Conservation (phyloP, 1,140 invertebrate genomes). For the Helicoverpa armigera region DNA sequence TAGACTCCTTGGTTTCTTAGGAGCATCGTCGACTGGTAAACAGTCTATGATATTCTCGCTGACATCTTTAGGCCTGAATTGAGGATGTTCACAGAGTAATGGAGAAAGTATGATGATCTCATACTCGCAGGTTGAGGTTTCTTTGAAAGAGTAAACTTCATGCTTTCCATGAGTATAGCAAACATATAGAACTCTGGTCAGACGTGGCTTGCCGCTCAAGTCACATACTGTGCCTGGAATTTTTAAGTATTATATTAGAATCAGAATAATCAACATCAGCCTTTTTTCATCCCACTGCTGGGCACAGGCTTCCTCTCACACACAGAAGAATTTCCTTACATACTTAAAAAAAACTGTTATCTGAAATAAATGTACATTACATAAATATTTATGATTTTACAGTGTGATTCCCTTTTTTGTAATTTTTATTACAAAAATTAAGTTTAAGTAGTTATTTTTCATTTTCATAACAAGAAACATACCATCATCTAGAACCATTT, state of each 20-base stretch:
- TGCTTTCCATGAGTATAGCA: constrained; percentile 95
- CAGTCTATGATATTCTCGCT: constrained; percentile 95
- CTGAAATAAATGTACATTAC: no score
- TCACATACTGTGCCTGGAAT: constrained; percentile 94
- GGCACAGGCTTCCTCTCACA: no score
- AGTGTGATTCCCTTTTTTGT: no score
- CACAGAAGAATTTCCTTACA: no score
- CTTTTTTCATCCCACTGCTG: no score
- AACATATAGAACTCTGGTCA: constrained; percentile 93
- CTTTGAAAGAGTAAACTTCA: constrained; percentile 97
- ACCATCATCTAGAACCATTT: constrained; percentile 92
- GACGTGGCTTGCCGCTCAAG: constrained; percentile 93
- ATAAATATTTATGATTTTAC: no score
- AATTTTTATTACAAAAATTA: no score
- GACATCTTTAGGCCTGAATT: constrained; percentile 94
- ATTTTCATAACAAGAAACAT: constrained; percentile 47
- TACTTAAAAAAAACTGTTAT: no score
- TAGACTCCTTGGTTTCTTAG: constrained; percentile 92
- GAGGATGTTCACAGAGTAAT: constrained; percentile 94
- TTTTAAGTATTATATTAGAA: constrained; percentile 13
- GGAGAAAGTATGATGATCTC: constrained; percentile 95
- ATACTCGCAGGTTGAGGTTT: constrained; percentile 97
- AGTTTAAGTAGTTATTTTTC: no score
- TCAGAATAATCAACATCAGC: no score
- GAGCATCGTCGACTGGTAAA: constrained; percentile 89